Percentiles rank a stretch among this genome's conserved stretches.
Evolutionary conservation across 2,888 invertebrate species (phyloP).

Genomic region (Rhingia campestris): DNA sequence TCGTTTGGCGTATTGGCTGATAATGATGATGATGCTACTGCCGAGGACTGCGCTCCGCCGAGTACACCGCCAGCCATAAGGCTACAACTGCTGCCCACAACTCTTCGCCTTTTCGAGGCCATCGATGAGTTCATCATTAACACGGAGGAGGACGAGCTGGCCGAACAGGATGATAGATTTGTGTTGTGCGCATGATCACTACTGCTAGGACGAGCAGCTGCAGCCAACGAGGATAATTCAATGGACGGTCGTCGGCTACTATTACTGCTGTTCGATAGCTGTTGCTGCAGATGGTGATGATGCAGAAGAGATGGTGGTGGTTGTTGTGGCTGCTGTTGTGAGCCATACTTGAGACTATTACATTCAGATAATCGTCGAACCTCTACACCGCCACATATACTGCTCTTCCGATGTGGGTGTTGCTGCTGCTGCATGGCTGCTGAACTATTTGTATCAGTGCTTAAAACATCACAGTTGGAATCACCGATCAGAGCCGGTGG

Average conservation of each 20-base stretch:
- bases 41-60: slow-evolving; percentile 60
- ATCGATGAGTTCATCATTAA: slow-evolving; percentile 76
- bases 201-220: slow-evolving; percentile 75
- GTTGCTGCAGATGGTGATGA: slow-evolving; percentile 73
- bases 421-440: slow-evolving; percentile 74
- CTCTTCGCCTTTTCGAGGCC: slow-evolving; percentile 85
- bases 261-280: slow-evolving; percentile 74
- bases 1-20: slow-evolving; percentile 80
- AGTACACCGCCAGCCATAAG: slow-evolving; percentile 69
- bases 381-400: slow-evolving; percentile 80
- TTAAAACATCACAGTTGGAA: slow-evolving; percentile 83
- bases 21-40: slow-evolving; percentile 41
- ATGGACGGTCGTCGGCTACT: slow-evolving; percentile 84
- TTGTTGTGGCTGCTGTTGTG: slow-evolving; percentile 73
- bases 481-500: slow-evolving; percentile 77
- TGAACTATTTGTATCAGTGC: slow-evolving; percentile 76
- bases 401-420: slow-evolving; percentile 80
- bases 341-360: slow-evolving; percentile 76
- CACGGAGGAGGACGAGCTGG: slow-evolving; percentile 68
- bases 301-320: slow-evolving; percentile 76
- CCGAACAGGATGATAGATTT: slow-evolving; percentile 75
- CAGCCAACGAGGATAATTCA: slow-evolving; percentile 81
- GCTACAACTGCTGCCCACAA: slow-evolving; percentile 79
- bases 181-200: slow-evolving; percentile 75
- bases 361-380: slow-evolving; percentile 84